Conservation (phyloP, 2,888 invertebrate species). For the Diarsia brunnea region DNA sequence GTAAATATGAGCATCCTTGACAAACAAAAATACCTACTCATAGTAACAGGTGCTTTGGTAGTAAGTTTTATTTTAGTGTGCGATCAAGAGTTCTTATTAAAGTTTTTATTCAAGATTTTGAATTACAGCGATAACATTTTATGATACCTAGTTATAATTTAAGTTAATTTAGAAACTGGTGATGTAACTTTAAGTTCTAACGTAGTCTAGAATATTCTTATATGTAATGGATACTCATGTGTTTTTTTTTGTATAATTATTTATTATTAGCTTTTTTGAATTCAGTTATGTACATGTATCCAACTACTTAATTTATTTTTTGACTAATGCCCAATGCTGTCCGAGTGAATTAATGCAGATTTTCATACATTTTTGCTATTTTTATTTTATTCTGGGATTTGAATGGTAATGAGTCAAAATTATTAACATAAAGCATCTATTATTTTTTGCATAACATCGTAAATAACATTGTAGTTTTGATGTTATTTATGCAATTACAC, state of each 20-base stretch:
- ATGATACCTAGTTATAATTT: slow-evolving; percentile 15
- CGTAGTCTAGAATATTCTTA: slow-evolving; percentile 1
- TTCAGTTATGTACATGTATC: background rate
- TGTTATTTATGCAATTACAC: background rate
- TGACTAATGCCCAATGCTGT: background rate
- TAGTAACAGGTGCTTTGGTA: too few relatives aligned
- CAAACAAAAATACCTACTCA: background rate
- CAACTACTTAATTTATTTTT: slow-evolving; percentile 4
- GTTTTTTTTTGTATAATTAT: background rate
- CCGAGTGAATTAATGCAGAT: background rate
- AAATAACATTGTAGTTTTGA: slow-evolving; percentile 1
- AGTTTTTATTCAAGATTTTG: background rate
- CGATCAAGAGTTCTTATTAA: background rate
- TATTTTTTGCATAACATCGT: slow-evolving; percentile 1
- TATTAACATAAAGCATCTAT: background rate
- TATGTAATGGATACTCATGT: background rate
- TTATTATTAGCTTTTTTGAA: background rate
- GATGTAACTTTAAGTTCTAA: background rate
- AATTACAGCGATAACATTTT: slow-evolving; percentile 23
- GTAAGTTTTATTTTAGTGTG: background rate
- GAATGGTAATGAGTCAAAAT: background rate
- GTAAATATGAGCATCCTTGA: too few relatives aligned
- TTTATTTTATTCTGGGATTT: slow-evolving; percentile 1
- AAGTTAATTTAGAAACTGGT: slow-evolving; percentile 5
- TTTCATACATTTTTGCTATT: background rate